Percentiles rank a stretch among this genome's conserved stretches.
These are phyloP conservation scores for Sus cebifrons DNA, from an alignment of 2,797 vertebrate species.

Conservation along the genomic window DNA sequence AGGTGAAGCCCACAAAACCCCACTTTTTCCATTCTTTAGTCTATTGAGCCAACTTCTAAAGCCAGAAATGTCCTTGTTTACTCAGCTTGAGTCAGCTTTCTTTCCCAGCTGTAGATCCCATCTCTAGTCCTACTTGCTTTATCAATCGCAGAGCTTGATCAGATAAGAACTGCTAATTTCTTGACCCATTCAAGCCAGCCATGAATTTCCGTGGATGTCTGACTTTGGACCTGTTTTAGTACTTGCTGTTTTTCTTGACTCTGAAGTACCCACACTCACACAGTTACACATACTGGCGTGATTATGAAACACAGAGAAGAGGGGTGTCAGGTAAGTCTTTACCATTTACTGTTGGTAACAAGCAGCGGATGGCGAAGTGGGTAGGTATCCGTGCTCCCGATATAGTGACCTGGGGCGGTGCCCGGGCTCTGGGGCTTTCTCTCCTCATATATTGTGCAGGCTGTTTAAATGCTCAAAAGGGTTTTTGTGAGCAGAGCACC, in stretches of 20 bases:
- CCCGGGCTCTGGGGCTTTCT: neutral
- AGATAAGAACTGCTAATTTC: neutral
- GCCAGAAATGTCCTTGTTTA: neutral
- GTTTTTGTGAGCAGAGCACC: neutral
- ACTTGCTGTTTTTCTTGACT: neutral
- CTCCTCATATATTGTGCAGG: neutral
- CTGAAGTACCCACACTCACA: neutral
- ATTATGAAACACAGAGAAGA: neutral
- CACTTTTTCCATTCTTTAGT: neutral
- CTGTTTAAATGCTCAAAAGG: neutral
- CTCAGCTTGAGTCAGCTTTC: neutral
- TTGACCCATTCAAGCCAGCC: neutral
- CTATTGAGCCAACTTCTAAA: neutral
- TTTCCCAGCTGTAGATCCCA: neutral
- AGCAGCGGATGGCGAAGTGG: rapidly evolving
- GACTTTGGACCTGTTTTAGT: neutral
- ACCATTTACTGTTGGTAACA: neutral
- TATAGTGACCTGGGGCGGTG: neutral
- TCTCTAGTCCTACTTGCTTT: neutral
- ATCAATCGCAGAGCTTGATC: neutral
- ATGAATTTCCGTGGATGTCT: neutral
- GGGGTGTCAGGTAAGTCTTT: no score
- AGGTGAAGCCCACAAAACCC: neutral
- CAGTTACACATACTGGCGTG: neutral
- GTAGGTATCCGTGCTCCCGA: no score